These are phyloP conservation scores for Siderastrea siderea DNA, from an alignment of 92 coral and sea anemone species.

Conservation along the genomic window DNA sequence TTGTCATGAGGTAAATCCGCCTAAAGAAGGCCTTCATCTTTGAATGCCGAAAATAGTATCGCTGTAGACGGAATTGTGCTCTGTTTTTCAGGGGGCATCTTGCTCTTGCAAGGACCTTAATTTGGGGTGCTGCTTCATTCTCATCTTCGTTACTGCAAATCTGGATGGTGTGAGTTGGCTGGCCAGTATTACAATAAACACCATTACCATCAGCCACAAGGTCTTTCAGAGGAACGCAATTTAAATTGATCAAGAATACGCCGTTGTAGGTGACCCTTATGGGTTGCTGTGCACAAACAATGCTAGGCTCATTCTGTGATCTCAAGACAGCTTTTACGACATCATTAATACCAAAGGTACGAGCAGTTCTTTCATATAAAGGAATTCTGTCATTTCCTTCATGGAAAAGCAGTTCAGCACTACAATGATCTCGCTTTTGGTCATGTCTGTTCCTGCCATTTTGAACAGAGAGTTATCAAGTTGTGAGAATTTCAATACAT, in stretches of 20 bases:
- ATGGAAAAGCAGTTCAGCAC: not conserved
- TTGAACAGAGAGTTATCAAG: not conserved
- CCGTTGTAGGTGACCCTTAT: conserved; percentile 31
- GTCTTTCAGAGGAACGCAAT: conserved; percentile 16
- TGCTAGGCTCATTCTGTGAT: not conserved
- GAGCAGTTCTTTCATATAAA: not conserved
- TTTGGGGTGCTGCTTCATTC: not conserved
- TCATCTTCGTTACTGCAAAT: not conserved
- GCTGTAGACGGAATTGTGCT: conserved; percentile 14
- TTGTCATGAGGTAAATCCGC: conserved; percentile 23
- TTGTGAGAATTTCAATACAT: not conserved
- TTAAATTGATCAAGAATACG: conserved; percentile 19
- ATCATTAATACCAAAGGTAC: not conserved
- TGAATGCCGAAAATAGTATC: conserved; percentile 12
- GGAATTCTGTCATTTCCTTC: not conserved
- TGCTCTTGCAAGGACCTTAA: conserved; percentile 31
- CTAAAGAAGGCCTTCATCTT: not conserved
- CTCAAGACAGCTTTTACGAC: conserved; percentile 4
- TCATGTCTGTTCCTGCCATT: not conserved
- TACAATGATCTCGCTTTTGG: not conserved
- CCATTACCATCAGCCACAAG: conserved; percentile 44
- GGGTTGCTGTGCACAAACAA: conserved; percentile 30
- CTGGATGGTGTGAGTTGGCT: conserved; percentile 29
- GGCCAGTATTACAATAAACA: conserved; percentile 16
- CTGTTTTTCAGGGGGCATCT: conserved; percentile 9